Base-by-base conservation (phyloP, 2,113 vertebrate genomes). In the Chlamydotis undulata region DNA sequence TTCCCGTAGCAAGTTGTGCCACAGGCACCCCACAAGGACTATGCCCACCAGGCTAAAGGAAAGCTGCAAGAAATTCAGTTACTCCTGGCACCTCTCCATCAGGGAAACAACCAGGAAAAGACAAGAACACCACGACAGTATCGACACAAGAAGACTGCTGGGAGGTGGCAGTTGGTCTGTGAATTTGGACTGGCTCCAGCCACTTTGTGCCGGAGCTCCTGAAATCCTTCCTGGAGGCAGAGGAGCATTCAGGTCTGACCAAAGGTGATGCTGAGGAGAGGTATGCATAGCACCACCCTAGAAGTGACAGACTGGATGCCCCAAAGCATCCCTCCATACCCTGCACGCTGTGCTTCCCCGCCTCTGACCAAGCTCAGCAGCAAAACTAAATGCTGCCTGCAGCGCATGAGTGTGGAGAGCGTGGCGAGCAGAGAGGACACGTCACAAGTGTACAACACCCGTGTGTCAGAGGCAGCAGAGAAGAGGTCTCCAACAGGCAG, bases 51-150 rank as follows among this genome's bases (percentile, higher is more conserved):
- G 35, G n/a, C 83, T 49, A 10, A 83, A 83, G 70, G n/a, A 50
- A 67, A 87, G 19, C 24, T 8, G 2, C 26, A 12, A 3, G 14
- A 90, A 77, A 68, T 19, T 24, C 22, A 14, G 31, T 3, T 85
- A 24, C 52, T 83, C 57, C 43, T 83, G 80, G 71, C 73, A 77
- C 39, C 39, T 69, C 45, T 65, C 77, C 59, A 22, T 59, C 28
- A n/a, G 15, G 28, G 24, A 70, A 89, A n/a, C 67, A 35, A 50
- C 18, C 7, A 17, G 26, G 15, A 25, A 71, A 63, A 33, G n/a
- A 33, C 8, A 61, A n/a, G n/a, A 83, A 76, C 1, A 2, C 4
- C n/a, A 18, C 0, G 5, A 24, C 52, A 57, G 10, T 39, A 49
- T 3, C 59, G 76, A 55, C 76, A 56, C 39, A 64, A 47, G 79